phyloP scores from a whole-genome alignment of 2,888 invertebrate species.

The Drosophila affinis region DNA sequence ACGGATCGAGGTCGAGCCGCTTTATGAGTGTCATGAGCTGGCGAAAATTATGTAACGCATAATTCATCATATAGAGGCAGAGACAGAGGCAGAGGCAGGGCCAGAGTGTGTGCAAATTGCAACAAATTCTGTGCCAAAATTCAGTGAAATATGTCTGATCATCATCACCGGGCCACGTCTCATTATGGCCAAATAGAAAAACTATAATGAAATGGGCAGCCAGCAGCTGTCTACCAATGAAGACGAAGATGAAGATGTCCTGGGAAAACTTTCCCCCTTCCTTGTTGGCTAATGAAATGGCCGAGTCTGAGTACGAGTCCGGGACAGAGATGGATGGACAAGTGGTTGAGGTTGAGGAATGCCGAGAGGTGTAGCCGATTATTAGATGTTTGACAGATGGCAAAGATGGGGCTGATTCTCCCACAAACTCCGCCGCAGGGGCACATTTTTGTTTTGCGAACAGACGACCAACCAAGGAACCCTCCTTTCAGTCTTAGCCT shows the following conservation, averaged over 20 bases:
- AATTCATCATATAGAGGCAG: conserved; percentile 61
- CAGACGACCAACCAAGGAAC: conserved; percentile 49
- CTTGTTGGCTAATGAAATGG: conserved; percentile 22
- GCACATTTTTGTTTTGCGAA: conserved; percentile 43
- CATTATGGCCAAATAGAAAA: conserved; percentile 27
- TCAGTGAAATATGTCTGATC: conserved; percentile 32
- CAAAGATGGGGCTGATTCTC: neutral
- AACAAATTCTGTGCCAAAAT: conserved; percentile 60
- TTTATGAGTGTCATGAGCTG: conserved; percentile 66
- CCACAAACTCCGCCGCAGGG: conserved; percentile 19
- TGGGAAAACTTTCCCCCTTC: conserved; percentile 19
- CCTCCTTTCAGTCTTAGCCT: conserved; percentile 53
- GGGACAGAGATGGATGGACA: conserved; percentile 36
- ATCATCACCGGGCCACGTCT: conserved; percentile 30
- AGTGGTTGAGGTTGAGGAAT: conserved; percentile 27
- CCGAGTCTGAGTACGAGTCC: neutral
- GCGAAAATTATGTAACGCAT: conserved; percentile 75
- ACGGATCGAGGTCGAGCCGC: conserved; percentile 15
- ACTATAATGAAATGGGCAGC: conserved; percentile 27
- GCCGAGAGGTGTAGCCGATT: conserved; percentile 26
- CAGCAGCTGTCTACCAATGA: conserved; percentile 25
- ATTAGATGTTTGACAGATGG: conserved; percentile 32
- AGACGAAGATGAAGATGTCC: conserved; percentile 34
- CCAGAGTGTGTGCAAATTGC: conserved; percentile 65
- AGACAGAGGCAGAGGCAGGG: neutral